phyloP scores from a whole-genome alignment of 2,888 invertebrate species.

The Chouioia cunea region DNA sequence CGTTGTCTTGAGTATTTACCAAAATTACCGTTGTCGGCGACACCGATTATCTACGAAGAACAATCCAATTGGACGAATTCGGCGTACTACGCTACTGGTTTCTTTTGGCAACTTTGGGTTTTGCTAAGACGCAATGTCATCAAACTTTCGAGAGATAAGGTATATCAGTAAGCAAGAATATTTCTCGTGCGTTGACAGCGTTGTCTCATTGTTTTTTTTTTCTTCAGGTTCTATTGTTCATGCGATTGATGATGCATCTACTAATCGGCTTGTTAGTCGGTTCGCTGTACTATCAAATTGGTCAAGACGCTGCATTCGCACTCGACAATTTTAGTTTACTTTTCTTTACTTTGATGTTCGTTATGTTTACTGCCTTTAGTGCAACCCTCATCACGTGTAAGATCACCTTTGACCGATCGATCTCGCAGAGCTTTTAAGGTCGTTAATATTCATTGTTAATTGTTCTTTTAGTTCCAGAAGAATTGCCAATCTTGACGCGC shows the following conservation, averaged over 20 bases:
- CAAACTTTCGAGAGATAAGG: constrained; percentile 78
- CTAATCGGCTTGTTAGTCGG: constrained; percentile 87
- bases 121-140: constrained; percentile 76
- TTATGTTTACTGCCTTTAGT: constrained; percentile 95
- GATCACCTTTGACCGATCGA: neutral
- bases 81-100: constrained; percentile 72
- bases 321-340: constrained; percentile 89
- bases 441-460: too few species aligned
- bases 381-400: constrained; percentile 91
- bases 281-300: constrained; percentile 85
- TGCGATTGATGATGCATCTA: constrained; percentile 84
- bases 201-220: too few species aligned
- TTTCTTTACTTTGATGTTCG: constrained; percentile 92
- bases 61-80: constrained; percentile 49
- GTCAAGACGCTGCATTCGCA: constrained; percentile 86
- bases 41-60: constrained; percentile 54
- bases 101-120: constrained; percentile 72
- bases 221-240: constrained; percentile 79
- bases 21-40: constrained; percentile 44
- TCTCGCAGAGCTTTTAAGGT: too few species aligned
- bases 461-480: constrained; percentile 79
- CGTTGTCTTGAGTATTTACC: constrained; percentile 6
- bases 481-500: constrained; percentile 83
- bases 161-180: constrained; percentile 45
- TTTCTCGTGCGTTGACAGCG: too few species aligned